These are phyloP conservation scores for Drosophila yakuba DNA, from an alignment of 1,140 invertebrate species.

Conservation along the genomic window DNA sequence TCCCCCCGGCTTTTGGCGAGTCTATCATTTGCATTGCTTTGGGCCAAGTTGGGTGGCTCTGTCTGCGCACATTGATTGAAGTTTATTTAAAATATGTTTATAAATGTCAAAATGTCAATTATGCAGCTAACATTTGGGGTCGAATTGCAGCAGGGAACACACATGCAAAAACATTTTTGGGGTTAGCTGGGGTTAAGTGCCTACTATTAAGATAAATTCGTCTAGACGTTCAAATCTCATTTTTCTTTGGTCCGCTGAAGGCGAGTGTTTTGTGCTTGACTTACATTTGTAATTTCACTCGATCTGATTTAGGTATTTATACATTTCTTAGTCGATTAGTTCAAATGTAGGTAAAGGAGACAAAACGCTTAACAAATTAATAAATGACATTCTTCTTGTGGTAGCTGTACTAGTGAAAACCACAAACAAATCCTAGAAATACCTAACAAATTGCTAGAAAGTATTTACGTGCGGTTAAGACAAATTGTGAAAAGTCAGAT, in stretches of 20 bases:
- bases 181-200: slow-evolving; percentile 48
- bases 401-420: slow-evolving; percentile 6
- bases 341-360: neutral
- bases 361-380: slow-evolving; percentile 1
- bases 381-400: slow-evolving; percentile 2
- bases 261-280: neutral
- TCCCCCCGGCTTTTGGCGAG: slow-evolving; percentile 19
- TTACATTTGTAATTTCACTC: neutral
- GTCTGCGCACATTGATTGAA: slow-evolving; percentile 75
- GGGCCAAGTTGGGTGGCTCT: slow-evolving; percentile 27
- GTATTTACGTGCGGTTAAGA: neutral
- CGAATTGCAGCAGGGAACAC: neutral
- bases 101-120: slow-evolving; percentile 79
- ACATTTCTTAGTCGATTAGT: slow-evolving; percentile 1
- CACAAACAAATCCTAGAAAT: slow-evolving; percentile 13
- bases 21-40: slow-evolving; percentile 65
- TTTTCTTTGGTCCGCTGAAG: slow-evolving; percentile 5
- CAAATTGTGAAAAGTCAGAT: neutral
- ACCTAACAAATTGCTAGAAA: slow-evolving; percentile 1
- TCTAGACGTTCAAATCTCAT: slow-evolving; percentile 51
- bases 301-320: neutral
- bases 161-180: neutral
- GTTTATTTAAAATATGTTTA: slow-evolving; percentile 80
- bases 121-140: slow-evolving; percentile 49
- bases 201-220: slow-evolving; percentile 58